A percentile compares a stretch with the other conserved stretches of the same genome.
Evolutionary conservation across 2,888 invertebrate genomes (phyloP).

Genomic region (Notodonta dromedarius): DNA sequence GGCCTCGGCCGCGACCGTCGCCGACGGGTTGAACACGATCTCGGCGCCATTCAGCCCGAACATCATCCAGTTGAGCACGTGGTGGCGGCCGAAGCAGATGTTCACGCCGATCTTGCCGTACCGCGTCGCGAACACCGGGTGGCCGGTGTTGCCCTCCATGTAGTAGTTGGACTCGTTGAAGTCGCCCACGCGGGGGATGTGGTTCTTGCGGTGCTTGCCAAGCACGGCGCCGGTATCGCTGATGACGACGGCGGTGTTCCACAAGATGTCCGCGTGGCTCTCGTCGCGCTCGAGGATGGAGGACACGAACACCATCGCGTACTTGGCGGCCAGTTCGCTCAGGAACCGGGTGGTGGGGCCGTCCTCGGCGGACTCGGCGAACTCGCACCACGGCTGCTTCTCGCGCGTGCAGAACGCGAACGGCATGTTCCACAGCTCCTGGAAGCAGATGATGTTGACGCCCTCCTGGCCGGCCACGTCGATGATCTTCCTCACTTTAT

Average conservation of each 20-base stretch:
- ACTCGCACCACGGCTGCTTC: constrained; percentile 98
- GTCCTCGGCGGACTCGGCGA: constrained; percentile 95
- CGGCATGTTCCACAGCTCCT: constrained; percentile 99
- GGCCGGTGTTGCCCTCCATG: constrained; percentile 97
- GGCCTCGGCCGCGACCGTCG: constrained; percentile 90
- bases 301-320: constrained; percentile 97
- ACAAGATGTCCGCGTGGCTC: constrained; percentile 92
- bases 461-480: constrained; percentile 91
- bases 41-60: constrained; percentile 99
- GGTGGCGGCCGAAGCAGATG: constrained; percentile 99
- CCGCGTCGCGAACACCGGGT: constrained; percentile 95
- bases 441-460: constrained; percentile 97
- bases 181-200: constrained; percentile 98
- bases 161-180: constrained; percentile 99
- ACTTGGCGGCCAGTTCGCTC: constrained; percentile 89
- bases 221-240: constrained; percentile 94
- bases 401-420: constrained; percentile 99
- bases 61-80: constrained; percentile 99
- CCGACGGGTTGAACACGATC: constrained; percentile 99
- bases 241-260: constrained; percentile 99
- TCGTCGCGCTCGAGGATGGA: constrained; percentile 98
- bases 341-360: constrained; percentile 95
- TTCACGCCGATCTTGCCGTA: constrained; percentile 97
- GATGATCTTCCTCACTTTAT: constrained; percentile 91
- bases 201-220: constrained; percentile 99